These are phyloP conservation scores for Halcyon badia DNA, from an alignment of 2,797 vertebrate genomes.

Conservation along the genomic window DNA sequence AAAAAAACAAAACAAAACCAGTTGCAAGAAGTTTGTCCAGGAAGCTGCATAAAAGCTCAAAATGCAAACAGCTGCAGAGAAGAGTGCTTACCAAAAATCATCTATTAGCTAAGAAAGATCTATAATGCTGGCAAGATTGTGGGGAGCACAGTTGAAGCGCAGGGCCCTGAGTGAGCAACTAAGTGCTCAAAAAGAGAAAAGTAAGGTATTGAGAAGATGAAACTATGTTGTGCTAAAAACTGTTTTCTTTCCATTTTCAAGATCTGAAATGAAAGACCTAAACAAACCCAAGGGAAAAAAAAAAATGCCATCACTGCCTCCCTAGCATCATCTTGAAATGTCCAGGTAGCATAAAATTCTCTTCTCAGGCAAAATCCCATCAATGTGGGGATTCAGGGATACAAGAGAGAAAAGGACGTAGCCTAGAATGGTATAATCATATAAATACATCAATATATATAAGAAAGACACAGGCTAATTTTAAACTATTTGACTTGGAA, in stretches of 20 bases:
- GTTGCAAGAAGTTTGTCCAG: neutral
- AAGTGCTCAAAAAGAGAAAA: neutral
- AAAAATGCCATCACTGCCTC: neutral
- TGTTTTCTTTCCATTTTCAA: neutral
- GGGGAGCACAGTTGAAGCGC: neutral
- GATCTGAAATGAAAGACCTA: neutral
- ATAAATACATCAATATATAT: neutral
- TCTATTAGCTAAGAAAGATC: neutral
- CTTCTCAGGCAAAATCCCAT: neutral
- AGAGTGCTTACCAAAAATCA: neutral
- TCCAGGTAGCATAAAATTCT: neutral
- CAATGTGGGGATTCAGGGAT: neutral
- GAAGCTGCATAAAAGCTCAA: neutral
- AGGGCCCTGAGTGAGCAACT: neutral
- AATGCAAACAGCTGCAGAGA: neutral
- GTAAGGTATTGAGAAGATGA: neutral
- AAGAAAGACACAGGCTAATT: neutral
- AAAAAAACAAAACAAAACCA: neutral
- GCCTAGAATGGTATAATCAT: accelerated
- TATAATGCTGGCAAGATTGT: neutral
- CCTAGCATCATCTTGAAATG: neutral
- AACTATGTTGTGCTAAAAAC: neutral
- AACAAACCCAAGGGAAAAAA: neutral
- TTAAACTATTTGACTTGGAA: neutral
- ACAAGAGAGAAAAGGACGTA: neutral